Percentiles rank a stretch among this genome's conserved stretches.
Conservation (phyloP, 2,797 vertebrate genomes). For the Leuciscus waleckii region DNA sequence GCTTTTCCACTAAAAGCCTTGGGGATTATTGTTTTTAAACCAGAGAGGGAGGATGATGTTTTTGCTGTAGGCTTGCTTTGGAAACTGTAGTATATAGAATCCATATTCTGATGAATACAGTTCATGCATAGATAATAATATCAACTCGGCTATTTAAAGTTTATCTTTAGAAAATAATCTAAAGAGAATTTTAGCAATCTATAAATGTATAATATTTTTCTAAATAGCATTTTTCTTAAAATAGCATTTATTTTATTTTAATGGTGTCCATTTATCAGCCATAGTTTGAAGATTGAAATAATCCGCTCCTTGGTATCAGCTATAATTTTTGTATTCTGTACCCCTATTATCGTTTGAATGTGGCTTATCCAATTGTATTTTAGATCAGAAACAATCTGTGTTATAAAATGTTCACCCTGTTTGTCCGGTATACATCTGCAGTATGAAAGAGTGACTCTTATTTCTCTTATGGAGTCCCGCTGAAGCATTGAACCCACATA, state of each 20-base stretch:
- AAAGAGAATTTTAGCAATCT: no score
- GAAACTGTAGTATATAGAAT: background rate
- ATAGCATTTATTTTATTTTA: background rate
- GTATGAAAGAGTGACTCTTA: background rate
- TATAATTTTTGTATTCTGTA: background rate
- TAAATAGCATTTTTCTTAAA: no score
- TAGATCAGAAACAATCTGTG: background rate
- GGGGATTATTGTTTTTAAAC: slow-evolving; percentile 18
- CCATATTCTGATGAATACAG: background rate
- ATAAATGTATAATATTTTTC: no score
- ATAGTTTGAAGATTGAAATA: background rate
- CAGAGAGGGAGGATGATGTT: background rate
- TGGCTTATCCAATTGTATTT: background rate
- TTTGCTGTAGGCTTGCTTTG: slow-evolving; percentile 9
- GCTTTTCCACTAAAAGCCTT: slow-evolving; percentile 39
- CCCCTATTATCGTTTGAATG: background rate
- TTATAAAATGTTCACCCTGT: background rate
- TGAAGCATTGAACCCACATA: background rate
- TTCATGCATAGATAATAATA: background rate
- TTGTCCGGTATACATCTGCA: background rate
- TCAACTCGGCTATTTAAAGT: no score
- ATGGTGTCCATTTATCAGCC: background rate
- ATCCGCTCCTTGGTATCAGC: background rate
- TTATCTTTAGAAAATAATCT: no score
- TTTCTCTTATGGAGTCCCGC: background rate